A percentile compares a stretch with the other conserved stretches of the same genome.
These are phyloP conservation scores for Zelleria hepariella DNA, from an alignment of 2,888 invertebrate species.

Conservation along the genomic window DNA sequence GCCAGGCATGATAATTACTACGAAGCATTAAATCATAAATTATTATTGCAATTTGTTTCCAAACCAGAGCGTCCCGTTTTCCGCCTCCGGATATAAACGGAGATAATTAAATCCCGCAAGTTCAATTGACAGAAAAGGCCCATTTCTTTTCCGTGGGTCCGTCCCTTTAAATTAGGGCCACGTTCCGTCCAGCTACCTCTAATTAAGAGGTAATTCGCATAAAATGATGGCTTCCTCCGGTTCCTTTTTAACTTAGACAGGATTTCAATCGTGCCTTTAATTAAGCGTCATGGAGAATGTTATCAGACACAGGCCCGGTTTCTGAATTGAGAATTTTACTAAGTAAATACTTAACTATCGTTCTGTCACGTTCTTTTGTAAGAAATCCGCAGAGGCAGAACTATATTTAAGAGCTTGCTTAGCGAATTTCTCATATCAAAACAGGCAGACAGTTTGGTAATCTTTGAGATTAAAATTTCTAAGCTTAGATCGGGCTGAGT, in stretches of 20 bases:
- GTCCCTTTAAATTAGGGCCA: neutral
- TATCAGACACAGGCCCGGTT: neutral
- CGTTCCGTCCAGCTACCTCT: conserved; percentile 1
- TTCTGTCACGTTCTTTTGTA: too few species aligned
- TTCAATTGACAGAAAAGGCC: neutral
- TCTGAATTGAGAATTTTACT: too few species aligned
- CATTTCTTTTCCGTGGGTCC: neutral
- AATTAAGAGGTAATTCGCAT: conserved; percentile 2
- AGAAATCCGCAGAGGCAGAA: too few species aligned
- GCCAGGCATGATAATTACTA: too few species aligned
- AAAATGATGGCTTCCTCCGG: neutral
- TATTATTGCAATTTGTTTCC: neutral
- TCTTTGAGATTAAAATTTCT: neutral
- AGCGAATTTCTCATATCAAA: too few species aligned
- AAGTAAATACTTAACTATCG: too few species aligned
- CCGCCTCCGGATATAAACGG: neutral
- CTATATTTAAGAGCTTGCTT: too few species aligned
- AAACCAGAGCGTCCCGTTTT: neutral
- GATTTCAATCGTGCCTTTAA: neutral
- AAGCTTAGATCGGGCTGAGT: neutral
- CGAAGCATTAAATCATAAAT: neutral
- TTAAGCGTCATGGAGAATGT: neutral
- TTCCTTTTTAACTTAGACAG: neutral
- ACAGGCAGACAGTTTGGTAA: neutral
- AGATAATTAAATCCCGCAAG: neutral